Evolutionary conservation across 2,888 invertebrate species (phyloP).

Genomic region (Arctia plantaginis): DNA sequence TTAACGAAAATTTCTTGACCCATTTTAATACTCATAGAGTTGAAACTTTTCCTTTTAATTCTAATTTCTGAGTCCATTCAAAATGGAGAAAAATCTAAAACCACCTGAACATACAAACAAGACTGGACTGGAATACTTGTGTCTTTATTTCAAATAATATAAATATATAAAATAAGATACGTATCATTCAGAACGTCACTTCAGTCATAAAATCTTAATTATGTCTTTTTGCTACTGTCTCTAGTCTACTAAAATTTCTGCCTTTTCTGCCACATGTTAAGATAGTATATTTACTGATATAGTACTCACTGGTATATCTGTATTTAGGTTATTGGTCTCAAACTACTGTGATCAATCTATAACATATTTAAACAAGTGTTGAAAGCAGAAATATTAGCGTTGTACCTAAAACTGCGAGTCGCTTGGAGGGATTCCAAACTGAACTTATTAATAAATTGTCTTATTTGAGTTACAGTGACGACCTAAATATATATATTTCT

Average conservation of each 20-base stretch:
- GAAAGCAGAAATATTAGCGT: no score
- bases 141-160: no score
- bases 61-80: not conserved
- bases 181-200: not conserved
- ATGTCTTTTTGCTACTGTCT: not conserved
- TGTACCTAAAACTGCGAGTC: not conserved
- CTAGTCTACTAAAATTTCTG: not conserved
- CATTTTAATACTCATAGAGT: not conserved
- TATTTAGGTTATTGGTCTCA: not conserved
- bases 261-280: no score
- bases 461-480: constrained; percentile 26
- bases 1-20: no score
- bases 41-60: not conserved
- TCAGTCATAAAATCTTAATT: not conserved
- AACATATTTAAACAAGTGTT: no score
- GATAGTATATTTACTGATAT: not conserved
- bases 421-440: not conserved
- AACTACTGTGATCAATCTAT: not conserved
- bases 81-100: not conserved
- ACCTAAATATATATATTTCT: constrained; percentile 5
- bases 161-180: not conserved
- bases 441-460: constrained; percentile 2
- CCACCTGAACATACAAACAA: not conserved
- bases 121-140: not conserved
- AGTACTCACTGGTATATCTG: not conserved